These are phyloP conservation scores for Pedicia rivosa DNA, from an alignment of 2,888 invertebrate genomes.

Conservation along the genomic window DNA sequence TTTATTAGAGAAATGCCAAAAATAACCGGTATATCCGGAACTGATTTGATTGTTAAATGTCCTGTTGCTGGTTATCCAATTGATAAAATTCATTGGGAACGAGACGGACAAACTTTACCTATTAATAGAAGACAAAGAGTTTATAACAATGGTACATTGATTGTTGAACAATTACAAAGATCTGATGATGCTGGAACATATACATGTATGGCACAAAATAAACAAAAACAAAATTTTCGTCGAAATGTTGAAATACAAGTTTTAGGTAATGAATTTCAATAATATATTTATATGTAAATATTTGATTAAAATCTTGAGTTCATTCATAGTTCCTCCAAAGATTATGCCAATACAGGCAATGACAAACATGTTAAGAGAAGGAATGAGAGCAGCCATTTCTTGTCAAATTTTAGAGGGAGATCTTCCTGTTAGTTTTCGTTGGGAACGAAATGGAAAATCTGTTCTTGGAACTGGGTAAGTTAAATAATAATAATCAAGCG, in stretches of 20 bases:
- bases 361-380: conserved; percentile 65
- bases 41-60: conserved; percentile 70
- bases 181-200: conserved; percentile 78
- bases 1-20: conserved; percentile 78
- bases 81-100: conserved; percentile 76
- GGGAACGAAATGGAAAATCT: conserved; percentile 76
- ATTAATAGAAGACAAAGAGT: conserved; percentile 75
- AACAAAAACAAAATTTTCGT: conserved; percentile 63
- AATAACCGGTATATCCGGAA: conserved; percentile 74
- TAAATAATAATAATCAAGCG: not conserved
- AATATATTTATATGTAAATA: no score
- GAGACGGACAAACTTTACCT: conserved; percentile 75
- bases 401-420: conserved; percentile 87
- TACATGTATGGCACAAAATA: conserved; percentile 76
- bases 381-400: conserved; percentile 77
- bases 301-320: conserved; percentile 5
- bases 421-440: conserved; percentile 77
- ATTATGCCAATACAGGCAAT: conserved; percentile 70
- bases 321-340: conserved; percentile 57
- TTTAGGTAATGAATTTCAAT: conserved; percentile 35
- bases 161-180: conserved; percentile 72
- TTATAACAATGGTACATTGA: conserved; percentile 71
- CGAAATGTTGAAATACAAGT: conserved; percentile 61
- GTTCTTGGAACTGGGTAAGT: conserved; percentile 44
- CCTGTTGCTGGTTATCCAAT: conserved; percentile 83